A percentile compares a stretch with the other conserved stretches of the same genome.
These are phyloP conservation scores for Lepidurus couesii DNA, from an alignment of 1,140 invertebrate genomes.

Conservation along the genomic window DNA sequence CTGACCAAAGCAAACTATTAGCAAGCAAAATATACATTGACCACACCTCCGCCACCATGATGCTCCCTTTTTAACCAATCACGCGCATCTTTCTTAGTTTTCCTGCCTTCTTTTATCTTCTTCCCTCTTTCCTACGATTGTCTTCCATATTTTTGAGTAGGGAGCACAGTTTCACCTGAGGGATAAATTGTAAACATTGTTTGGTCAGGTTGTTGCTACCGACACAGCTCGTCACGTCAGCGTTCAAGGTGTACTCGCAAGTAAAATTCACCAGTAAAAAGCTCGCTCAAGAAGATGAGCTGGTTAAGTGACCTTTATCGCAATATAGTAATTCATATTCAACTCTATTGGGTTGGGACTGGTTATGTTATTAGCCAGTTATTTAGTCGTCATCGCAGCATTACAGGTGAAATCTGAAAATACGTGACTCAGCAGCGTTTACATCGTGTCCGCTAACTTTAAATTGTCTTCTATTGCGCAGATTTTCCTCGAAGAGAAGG, in stretches of 20 bases:
- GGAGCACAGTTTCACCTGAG: too few species aligned
- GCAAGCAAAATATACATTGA: too few species aligned
- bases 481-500: slow-evolving; percentile 54
- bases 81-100: too few species aligned
- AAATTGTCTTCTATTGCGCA: slow-evolving; percentile 43
- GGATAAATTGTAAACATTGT: too few species aligned
- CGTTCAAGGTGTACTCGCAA: not conserved
- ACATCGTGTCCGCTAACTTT: not conserved
- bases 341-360: slow-evolving; percentile 3
- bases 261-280: not conserved
- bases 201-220: not conserved
- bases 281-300: not conserved
- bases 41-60: too few species aligned
- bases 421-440: not conserved
- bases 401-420: not conserved
- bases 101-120: too few species aligned
- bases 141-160: too few species aligned
- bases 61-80: too few species aligned
- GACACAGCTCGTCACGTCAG: not conserved
- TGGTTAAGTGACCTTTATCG: not conserved
- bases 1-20: too few species aligned
- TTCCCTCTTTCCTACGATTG: too few species aligned
- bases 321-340: not conserved
- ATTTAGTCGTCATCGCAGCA: not conserved
- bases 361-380: not conserved